Evolutionary conservation across 2,113 vertebrate genomes (phyloP).

Genomic region (Elgaria multicarinata): DNA sequence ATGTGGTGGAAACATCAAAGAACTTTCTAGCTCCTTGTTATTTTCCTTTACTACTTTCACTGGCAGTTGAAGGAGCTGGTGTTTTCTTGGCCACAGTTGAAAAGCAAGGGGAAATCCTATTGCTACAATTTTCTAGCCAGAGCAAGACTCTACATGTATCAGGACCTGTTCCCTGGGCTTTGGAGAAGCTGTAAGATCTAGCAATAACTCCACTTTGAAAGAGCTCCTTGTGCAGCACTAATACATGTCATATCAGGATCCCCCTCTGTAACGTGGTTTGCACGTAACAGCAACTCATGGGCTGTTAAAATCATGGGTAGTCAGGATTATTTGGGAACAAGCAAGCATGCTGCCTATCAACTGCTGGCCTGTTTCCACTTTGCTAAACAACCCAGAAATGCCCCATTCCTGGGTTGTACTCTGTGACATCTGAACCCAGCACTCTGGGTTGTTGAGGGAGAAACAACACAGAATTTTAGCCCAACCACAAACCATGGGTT

Average conservation of each 20-base stretch:
- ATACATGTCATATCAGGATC: background rate
- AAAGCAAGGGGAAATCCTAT: background rate
- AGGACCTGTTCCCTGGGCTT: background rate
- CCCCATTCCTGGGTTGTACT: no score
- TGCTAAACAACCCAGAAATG: no score
- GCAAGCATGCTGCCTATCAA: no score
- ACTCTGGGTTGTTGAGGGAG: no score
- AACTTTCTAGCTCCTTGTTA: background rate
- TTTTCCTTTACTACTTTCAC: background rate
- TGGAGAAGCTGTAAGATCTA: background rate
- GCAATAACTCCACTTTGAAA: background rate
- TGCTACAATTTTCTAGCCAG: background rate
- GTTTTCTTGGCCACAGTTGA: background rate
- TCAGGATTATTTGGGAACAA: no score
- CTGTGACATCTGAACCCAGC: no score
- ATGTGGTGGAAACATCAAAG: background rate
- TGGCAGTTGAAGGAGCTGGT: background rate
- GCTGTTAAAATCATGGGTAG: no score
- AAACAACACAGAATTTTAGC: no score
- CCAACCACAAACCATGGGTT: no score
- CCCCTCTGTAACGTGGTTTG: background rate
- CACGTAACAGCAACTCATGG: no score
- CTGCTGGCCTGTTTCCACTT: no score
- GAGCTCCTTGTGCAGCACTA: background rate
- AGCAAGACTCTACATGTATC: background rate